Evolutionary conservation across 1,140 invertebrate species (phyloP), one percentile per base, ranked within the genome.

Genomic region (Halyomorpha halys): DNA sequence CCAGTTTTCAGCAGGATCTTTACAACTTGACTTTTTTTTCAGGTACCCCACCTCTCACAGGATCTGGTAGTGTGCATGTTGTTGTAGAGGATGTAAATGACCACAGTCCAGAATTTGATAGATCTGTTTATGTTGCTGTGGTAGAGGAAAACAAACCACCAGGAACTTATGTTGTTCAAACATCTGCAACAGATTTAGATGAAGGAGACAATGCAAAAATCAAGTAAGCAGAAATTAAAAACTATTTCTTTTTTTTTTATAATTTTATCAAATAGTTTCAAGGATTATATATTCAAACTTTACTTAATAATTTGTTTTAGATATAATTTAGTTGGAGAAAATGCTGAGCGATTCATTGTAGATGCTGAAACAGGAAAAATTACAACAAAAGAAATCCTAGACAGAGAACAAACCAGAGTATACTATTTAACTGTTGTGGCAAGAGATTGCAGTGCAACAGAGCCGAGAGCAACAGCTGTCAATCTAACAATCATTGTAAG

Each of bases 81-180:
- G 78, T 92, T 54, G 91, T 98, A 6, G 84, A 92, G 74, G 94
- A 97, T 73, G 85, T 93, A 34, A 97, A 97, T 74, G 94, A 97
- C 74, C 91, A 96, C 74, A 86, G 82, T 69, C 94, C 94, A 0
- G 83, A 87, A 69, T 91, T 91, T 71, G 84, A 84, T 69, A 79
- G 87, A 64, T 83, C 87, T 70, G 84, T 85, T 25, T 94, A 93
- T 73, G 80, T 81, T 69, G 84, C 86, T 0, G 81, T 73, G 25
- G 82, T 94, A 0, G 78, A 79, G 56, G 92, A 95, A 77, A 92
- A 94, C 73, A 76, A 83, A 44, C 80, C 84, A 0, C 70, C 80
- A 13, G 88, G 86, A 25, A 85, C 87, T 0, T 80, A 82, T 69
- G 84, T 94, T 13, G 75, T 89, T 3, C 80, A 80, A 68, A 85